Percentiles rank a stretch among this genome's conserved stretches.
These are phyloP conservation scores for Palaemon carinicauda DNA, from an alignment of 1,140 invertebrate genomes.

Conservation along the genomic window DNA sequence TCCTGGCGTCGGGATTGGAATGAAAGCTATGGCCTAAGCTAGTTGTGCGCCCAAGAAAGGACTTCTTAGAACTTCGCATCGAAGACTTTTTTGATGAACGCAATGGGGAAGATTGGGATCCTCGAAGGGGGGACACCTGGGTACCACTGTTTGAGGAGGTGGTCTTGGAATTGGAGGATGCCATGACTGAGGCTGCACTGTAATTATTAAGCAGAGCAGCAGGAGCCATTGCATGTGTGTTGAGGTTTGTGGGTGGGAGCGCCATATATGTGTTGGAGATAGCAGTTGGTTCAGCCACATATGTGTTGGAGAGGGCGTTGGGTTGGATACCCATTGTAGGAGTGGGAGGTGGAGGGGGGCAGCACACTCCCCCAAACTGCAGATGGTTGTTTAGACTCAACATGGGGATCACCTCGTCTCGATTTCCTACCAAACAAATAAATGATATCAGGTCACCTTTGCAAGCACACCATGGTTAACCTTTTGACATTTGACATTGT, in stretches of 20 bases:
- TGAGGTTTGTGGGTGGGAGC: constrained; percentile 17
- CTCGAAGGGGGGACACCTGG: constrained; percentile 30
- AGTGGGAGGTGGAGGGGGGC: constrained; percentile 38
- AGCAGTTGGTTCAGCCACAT: constrained; percentile 34
- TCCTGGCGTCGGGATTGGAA: not conserved
- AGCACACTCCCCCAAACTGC: constrained; percentile 30
- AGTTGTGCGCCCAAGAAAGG: not conserved
- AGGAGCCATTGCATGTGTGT: constrained; percentile 30
- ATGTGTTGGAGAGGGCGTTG: constrained; percentile 53
- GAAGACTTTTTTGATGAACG: not conserved
- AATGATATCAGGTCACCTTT: not conserved
- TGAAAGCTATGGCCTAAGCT: constrained; percentile 17
- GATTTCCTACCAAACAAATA: constrained; percentile 58
- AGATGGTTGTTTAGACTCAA: constrained; percentile 59
- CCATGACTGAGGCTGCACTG: constrained; percentile 15
- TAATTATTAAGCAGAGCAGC: constrained; percentile 42
- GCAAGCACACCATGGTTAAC: constrained; percentile 19
- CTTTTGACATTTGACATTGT: not conserved
- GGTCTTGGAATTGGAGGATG: constrained; percentile 15
- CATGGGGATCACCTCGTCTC: constrained; percentile 57
- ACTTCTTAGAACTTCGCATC: constrained; percentile 3
- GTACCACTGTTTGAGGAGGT: constrained; percentile 13
- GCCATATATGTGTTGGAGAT: constrained; percentile 32
- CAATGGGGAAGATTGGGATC: constrained; percentile 17
- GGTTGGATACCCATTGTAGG: constrained; percentile 39